A percentile compares a stretch with the other conserved stretches of the same genome.
phyloP scores from a whole-genome alignment of 2,113 vertebrate genomes.

The Amblyornis subalaris region DNA sequence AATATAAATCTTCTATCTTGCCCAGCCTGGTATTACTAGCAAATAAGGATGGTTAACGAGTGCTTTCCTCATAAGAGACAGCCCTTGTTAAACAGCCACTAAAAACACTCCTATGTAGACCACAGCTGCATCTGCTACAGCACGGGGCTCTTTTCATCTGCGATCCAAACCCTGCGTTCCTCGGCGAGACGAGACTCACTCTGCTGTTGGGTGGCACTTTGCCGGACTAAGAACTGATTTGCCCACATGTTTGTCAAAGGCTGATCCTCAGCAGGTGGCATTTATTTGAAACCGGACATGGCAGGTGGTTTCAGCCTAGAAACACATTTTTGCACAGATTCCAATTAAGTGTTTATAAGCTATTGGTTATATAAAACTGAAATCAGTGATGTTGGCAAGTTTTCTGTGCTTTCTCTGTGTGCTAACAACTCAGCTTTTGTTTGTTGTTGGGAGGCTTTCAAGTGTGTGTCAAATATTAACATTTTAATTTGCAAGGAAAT shows the following conservation, averaged over 20 bases:
- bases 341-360: slow-evolving; percentile 63
- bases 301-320: slow-evolving; percentile 57
- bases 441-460: slow-evolving; percentile 46
- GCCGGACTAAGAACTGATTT: not conserved
- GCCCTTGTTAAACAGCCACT: not conserved
- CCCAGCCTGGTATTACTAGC: not conserved
- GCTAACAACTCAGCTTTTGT: slow-evolving; percentile 33
- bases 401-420: slow-evolving; percentile 40
- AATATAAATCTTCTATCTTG: not conserved
- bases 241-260: not conserved
- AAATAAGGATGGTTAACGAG: not conserved
- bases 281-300: not conserved
- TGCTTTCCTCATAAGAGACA: not conserved
- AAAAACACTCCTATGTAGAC: not conserved
- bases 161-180: not conserved
- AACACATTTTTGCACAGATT: slow-evolving; percentile 52
- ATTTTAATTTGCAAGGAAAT: slow-evolving; percentile 54
- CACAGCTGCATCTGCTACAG: not conserved
- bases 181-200: not conserved
- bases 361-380: slow-evolving; percentile 48
- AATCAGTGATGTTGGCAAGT: slow-evolving; percentile 29
- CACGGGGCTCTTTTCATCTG: not conserved
- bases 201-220: not conserved
- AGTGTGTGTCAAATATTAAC: slow-evolving; percentile 30
- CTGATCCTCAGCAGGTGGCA: slow-evolving; percentile 51